Percentiles rank a stretch among this genome's conserved stretches.
Evolutionary conservation across 2,113 vertebrate genomes (phyloP).

Genomic region (Progne subis): DNA sequence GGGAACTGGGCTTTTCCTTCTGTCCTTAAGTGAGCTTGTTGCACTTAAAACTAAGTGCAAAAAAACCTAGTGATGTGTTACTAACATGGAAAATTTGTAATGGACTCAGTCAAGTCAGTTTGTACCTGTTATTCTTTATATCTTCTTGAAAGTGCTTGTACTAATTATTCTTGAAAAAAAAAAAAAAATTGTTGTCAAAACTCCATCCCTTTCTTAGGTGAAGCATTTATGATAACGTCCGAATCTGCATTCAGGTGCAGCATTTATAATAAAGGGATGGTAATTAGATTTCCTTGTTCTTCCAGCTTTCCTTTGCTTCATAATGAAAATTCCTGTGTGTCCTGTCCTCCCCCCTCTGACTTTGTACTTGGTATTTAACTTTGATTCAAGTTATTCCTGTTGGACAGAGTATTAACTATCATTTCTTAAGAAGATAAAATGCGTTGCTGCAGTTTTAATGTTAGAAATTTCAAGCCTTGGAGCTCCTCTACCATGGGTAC

Average conservation of each 20-base stretch:
- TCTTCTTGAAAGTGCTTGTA: slow-evolving; percentile 37
- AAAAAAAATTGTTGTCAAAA: slow-evolving; percentile 65
- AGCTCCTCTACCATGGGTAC: not conserved
- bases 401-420: slow-evolving; percentile 33
- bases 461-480: not conserved
- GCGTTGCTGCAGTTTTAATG: slow-evolving; percentile 5
- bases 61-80: not conserved
- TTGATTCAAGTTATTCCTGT: slow-evolving; percentile 65
- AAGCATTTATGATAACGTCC: slow-evolving; percentile 27
- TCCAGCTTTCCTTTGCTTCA: not conserved
- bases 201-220: not conserved
- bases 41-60: not conserved
- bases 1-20: not conserved
- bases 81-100: not conserved
- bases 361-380: slow-evolving; percentile 60
- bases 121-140: slow-evolving; percentile 40
- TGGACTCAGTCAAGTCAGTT: slow-evolving; percentile 17
- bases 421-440: slow-evolving; percentile 37
- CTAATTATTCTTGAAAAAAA: slow-evolving; percentile 48
- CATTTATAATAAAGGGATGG: slow-evolving; percentile 16
- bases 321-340: slow-evolving; percentile 53
- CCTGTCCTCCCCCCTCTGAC: slow-evolving; percentile 33
- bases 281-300: slow-evolving; percentile 52
- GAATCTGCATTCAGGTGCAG: slow-evolving; percentile 56
- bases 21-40: not conserved